A percentile compares a stretch with the other conserved stretches of the same genome.
Conservation (phyloP, 2,113 vertebrate species). For the Syngnathus floridae region DNA sequence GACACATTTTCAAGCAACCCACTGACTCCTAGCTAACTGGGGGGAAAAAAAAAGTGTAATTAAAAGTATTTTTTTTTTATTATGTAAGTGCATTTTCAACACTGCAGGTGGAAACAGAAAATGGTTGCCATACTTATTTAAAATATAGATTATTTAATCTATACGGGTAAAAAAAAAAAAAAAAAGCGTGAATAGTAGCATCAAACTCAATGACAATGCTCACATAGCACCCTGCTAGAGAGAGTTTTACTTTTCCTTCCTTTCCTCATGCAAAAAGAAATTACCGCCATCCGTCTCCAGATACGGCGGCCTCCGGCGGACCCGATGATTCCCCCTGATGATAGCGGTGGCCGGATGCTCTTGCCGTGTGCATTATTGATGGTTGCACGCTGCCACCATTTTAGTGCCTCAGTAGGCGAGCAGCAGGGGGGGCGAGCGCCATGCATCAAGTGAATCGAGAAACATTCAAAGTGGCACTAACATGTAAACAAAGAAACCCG, state of each 20-base stretch:
- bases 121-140: not conserved
- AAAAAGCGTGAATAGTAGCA: not conserved
- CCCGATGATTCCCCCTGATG: conserved; percentile 40
- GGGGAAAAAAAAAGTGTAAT: conserved; percentile 21
- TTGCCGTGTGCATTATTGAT: conserved; percentile 70
- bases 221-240: not conserved
- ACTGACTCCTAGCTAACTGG: conserved; percentile 20
- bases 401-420: conserved; percentile 61
- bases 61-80: not conserved
- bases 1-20: conserved; percentile 30
- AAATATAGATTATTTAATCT: too few relatives aligned
- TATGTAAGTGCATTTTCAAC: not conserved
- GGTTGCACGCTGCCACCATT: conserved; percentile 61
- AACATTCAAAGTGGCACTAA: not conserved
- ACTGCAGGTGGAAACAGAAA: not conserved
- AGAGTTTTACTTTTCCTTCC: conserved; percentile 13
- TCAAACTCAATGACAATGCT: not conserved
- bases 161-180: too few relatives aligned
- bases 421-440: not conserved
- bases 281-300: conserved; percentile 56
- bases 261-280: conserved; percentile 37
- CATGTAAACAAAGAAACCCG: conserved; percentile 43
- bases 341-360: conserved; percentile 44
- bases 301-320: conserved; percentile 35
- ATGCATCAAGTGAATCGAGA: not conserved